Conservation (phyloP, 1,140 invertebrate genomes). For the Protaetia brevitarsis region DNA sequence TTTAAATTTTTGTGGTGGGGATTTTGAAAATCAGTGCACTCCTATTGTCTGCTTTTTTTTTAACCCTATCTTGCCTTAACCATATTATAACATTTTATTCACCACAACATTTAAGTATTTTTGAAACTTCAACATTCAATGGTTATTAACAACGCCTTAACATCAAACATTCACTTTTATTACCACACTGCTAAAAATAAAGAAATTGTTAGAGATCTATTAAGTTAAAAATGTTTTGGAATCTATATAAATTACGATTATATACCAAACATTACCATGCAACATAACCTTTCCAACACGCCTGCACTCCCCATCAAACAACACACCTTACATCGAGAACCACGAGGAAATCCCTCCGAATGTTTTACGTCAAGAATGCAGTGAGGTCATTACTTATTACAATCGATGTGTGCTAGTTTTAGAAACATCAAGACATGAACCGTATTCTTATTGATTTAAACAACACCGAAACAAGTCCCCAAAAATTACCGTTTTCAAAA, state of each 20-base stretch:
- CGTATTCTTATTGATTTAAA: not conserved
- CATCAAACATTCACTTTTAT: not conserved
- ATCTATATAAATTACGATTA: not conserved
- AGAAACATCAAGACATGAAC: slow-evolving; percentile 6
- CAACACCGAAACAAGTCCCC: slow-evolving; percentile 1
- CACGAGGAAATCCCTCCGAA: too few species aligned
- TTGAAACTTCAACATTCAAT: too few species aligned
- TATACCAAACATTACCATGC: not conserved
- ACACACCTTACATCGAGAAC: not conserved
- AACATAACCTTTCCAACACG: not conserved
- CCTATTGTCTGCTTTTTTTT: too few species aligned
- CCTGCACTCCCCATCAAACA: not conserved
- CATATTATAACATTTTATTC: too few species aligned
- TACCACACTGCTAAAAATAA: not conserved
- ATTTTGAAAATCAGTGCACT: too few species aligned
- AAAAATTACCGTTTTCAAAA: not conserved
- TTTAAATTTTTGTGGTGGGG: too few species aligned
- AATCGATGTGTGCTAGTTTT: slow-evolving; percentile 2
- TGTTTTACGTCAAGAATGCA: too few species aligned
- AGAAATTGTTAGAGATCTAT: not conserved
- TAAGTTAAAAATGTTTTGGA: not conserved
- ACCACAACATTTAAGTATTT: too few species aligned
- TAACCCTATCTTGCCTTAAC: too few species aligned
- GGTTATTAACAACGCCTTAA: not conserved
- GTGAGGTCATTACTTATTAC: not conserved